phyloP scores from a whole-genome alignment of 2,113 vertebrate species.

The Ovis canadensis region DNA sequence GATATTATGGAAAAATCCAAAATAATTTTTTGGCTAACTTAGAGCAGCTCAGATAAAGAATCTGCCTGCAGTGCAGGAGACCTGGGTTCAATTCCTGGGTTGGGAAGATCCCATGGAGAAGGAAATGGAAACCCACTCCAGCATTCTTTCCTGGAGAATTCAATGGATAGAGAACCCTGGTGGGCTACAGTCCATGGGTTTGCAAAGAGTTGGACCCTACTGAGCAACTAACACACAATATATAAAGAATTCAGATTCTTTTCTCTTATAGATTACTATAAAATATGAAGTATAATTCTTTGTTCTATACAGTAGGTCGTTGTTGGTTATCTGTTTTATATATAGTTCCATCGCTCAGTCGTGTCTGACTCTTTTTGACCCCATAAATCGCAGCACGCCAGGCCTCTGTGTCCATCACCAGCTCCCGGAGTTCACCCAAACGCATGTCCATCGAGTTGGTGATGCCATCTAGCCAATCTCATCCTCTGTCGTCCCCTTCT shows the following conservation, averaged over 20 bases:
- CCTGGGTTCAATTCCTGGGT: background rate
- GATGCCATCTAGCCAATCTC: too few relatives aligned
- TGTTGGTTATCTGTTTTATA: background rate
- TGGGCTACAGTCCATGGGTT: background rate
- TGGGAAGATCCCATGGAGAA: background rate
- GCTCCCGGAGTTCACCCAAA: too few relatives aligned
- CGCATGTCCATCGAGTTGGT: too few relatives aligned
- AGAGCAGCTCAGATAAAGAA: background rate
- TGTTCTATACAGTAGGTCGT: background rate
- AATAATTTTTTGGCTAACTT: background rate
- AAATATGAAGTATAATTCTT: background rate
- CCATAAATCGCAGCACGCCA: too few relatives aligned
- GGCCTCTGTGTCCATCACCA: too few relatives aligned
- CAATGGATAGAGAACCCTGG: background rate
- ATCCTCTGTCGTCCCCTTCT: too few relatives aligned
- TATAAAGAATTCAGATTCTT: background rate
- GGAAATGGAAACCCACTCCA: background rate
- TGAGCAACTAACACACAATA: background rate
- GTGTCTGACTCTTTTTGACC: fast-evolving
- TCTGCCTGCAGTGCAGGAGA: background rate
- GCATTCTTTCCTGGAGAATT: background rate
- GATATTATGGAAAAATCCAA: background rate
- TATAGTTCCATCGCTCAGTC: background rate
- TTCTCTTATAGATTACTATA: background rate
- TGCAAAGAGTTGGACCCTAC: background rate